Percentiles rank a stretch among this genome's conserved stretches.
phyloP scores from a whole-genome alignment of 2,797 vertebrate genomes.

The Notolabrus celidotus region DNA sequence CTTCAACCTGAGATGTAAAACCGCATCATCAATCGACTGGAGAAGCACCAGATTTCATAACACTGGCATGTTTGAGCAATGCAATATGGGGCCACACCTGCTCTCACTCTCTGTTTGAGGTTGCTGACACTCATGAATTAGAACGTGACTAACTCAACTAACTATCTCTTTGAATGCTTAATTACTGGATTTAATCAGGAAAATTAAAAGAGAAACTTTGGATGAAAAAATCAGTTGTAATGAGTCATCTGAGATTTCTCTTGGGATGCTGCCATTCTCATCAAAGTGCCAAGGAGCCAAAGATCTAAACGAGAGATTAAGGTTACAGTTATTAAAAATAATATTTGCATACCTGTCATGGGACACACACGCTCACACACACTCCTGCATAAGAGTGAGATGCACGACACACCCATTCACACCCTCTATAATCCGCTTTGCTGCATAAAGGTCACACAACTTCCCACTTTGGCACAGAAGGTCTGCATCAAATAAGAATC shows the following conservation, averaged over 20 bases:
- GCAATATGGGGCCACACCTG: constrained; percentile 57
- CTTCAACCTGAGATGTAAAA: constrained; percentile 20
- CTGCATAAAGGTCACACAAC: neutral
- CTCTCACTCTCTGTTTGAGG: constrained; percentile 2
- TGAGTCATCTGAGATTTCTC: constrained; percentile 44
- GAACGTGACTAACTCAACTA: constrained; percentile 20
- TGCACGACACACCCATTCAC: constrained; percentile 9
- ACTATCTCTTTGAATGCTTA: constrained; percentile 28
- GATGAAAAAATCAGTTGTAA: constrained; percentile 15
- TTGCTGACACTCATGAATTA: constrained; percentile 18
- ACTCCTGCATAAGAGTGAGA: neutral
- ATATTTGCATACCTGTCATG: constrained; percentile 6
- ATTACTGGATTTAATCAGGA: constrained; percentile 30
- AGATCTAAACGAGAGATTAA: neutral
- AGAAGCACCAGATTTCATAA: constrained; percentile 41
- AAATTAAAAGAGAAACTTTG: neutral
- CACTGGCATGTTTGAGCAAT: constrained; percentile 56
- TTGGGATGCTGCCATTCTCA: constrained; percentile 26
- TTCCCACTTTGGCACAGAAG: neutral
- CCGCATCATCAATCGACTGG: neutral
- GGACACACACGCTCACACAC: neutral
- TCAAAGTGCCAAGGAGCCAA: constrained; percentile 12
- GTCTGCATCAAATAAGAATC: neutral
- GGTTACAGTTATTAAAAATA: neutral
- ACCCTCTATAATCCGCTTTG: neutral